Conservation (phyloP, 2,888 invertebrate genomes). For the Lycaena phlaeas region DNA sequence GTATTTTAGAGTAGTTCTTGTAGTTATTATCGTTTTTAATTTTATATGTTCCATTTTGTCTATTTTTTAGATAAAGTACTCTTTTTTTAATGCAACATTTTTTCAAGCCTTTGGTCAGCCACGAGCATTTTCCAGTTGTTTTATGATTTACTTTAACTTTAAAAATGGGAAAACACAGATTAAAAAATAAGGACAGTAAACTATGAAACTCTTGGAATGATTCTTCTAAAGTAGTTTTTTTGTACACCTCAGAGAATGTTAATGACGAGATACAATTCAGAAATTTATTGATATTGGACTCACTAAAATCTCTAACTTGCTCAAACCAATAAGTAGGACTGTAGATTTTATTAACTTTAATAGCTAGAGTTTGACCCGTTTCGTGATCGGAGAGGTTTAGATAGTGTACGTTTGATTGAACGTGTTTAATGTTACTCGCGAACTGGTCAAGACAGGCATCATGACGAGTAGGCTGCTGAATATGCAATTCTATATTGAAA, state of each 20-base stretch:
- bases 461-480: neutral
- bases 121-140: neutral
- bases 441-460: neutral
- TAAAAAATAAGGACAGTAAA: too few species aligned
- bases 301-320: neutral
- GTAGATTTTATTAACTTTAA: neutral
- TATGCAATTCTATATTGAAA: neutral
- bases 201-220: neutral
- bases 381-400: neutral
- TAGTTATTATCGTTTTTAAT: too few species aligned
- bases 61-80: too few species aligned
- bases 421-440: neutral
- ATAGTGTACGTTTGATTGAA: neutral
- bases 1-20: too few species aligned
- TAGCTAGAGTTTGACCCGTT: neutral
- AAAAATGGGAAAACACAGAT: too few species aligned
- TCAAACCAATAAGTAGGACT: neutral
- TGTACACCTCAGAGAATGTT: neutral
- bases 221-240: neutral
- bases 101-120: neutral
- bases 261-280: neutral
- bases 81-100: too few species aligned
- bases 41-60: too few species aligned
- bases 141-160: neutral
- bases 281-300: neutral